Percentiles rank a stretch among this genome's conserved stretches.
Conservation (phyloP, 1,140 invertebrate species). For the Scaptomyza graminum region DNA sequence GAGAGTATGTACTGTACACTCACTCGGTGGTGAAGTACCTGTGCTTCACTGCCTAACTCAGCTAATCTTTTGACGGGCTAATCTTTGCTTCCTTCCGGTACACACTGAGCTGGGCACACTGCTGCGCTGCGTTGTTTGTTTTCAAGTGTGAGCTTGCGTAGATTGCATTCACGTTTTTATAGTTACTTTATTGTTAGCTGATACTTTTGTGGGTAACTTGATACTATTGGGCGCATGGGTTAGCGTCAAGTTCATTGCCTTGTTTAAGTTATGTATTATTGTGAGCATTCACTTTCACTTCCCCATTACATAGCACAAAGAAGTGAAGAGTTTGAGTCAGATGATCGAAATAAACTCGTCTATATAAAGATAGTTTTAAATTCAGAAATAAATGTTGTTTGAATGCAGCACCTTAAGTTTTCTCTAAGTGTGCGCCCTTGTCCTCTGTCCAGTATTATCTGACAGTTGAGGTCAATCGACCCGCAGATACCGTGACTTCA, state of each 20-base stretch:
- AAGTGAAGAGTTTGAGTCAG: no score
- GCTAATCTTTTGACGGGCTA: slow-evolving; percentile 20
- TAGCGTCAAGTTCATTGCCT: slow-evolving; percentile 63
- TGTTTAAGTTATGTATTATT: slow-evolving; percentile 37
- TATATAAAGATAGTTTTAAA: no score
- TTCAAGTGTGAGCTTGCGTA: slow-evolving; percentile 51
- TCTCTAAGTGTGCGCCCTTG: background rate
- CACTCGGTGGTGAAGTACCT: background rate
- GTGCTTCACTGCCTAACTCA: background rate
- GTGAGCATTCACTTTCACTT: slow-evolving; percentile 58
- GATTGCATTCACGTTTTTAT: slow-evolving; percentile 54
- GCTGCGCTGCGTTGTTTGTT: slow-evolving; percentile 21
- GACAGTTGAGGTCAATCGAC: slow-evolving; percentile 13
- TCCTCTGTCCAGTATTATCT: background rate
- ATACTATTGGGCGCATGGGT: slow-evolving; percentile 12
- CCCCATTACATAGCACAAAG: no score
- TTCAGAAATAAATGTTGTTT: no score
- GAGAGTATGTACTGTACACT: background rate
- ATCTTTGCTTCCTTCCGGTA: background rate
- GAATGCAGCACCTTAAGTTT: no score
- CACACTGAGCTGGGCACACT: slow-evolving; percentile 2
- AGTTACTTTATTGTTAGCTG: slow-evolving; percentile 12
- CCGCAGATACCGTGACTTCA: slow-evolving; percentile 8
- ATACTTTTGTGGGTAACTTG: slow-evolving; percentile 42
- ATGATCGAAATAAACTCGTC: no score